phyloP scores from a whole-genome alignment of 2,113 vertebrate genomes.

The Harpagus bidentatus region DNA sequence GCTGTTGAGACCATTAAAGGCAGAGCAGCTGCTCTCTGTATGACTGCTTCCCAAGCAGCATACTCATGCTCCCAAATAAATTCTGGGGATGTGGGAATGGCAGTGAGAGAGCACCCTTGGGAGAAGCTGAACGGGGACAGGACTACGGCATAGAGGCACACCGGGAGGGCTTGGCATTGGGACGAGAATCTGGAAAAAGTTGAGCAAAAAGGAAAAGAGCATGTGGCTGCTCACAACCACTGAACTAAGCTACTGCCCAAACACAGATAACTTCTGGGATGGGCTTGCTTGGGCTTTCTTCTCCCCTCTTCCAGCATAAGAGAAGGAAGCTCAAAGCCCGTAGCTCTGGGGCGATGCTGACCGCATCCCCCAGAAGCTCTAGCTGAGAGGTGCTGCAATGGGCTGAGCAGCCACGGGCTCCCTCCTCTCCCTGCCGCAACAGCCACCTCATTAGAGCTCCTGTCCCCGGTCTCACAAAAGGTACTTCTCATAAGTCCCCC shows the following conservation, averaged over 20 bases:
- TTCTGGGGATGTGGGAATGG: background rate
- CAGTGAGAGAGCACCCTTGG: background rate
- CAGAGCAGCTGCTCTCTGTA: background rate
- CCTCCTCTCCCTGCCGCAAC: rapidly evolving
- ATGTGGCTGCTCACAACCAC: rapidly evolving
- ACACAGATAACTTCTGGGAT: background rate
- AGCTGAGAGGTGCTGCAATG: background rate
- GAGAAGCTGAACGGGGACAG: background rate
- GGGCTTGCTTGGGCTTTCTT: background rate
- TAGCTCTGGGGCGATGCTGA: background rate
- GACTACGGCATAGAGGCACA: rapidly evolving
- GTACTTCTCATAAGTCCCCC: rapidly evolving
- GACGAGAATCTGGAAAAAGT: background rate
- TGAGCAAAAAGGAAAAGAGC: background rate
- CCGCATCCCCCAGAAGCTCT: background rate
- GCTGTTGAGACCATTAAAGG: background rate
- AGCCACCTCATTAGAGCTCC: background rate
- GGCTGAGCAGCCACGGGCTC: background rate
- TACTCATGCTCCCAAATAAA: background rate
- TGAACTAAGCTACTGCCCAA: background rate
- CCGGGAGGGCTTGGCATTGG: background rate
- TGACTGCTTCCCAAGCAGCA: background rate
- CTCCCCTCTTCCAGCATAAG: background rate
- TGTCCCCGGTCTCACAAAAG: background rate
- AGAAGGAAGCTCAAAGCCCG: background rate